Conservation (phyloP, 2,797 vertebrate genomes). For the Paedocypris micromegethes region DNA sequence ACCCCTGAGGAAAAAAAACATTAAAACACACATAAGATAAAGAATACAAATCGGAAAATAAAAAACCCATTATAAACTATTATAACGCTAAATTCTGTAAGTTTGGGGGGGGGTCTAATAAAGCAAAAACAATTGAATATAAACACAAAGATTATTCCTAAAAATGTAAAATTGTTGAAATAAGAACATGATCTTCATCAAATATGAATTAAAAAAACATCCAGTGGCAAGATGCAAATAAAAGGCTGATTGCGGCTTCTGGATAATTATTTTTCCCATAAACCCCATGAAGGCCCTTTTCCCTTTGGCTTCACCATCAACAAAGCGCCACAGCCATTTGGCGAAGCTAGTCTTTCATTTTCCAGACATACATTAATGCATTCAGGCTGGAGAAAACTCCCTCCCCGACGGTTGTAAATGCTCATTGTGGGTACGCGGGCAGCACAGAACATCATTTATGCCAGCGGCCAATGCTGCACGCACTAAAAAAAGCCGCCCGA, state of each 20-base stretch:
- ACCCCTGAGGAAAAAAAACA: slow-evolving; percentile 68
- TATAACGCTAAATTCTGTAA: no score
- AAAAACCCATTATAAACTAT: no score
- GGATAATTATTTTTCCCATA: slow-evolving; percentile 5
- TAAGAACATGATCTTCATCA: slow-evolving; percentile 1
- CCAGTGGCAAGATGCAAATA: no score
- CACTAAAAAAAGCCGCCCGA: slow-evolving; percentile 8
- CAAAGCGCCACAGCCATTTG: slow-evolving; percentile 16
- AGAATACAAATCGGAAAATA: slow-evolving; percentile 12
- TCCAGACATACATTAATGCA: slow-evolving; percentile 1
- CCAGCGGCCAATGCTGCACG: slow-evolving; percentile 21
- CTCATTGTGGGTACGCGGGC: slow-evolving; percentile 10
- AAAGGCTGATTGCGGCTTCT: not conserved
- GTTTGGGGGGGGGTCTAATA: no score
- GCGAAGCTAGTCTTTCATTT: slow-evolving; percentile 2
- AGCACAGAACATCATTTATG: slow-evolving; percentile 22
- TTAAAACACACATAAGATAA: slow-evolving; percentile 50
- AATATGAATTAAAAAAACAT: not conserved
- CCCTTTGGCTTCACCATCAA: not conserved
- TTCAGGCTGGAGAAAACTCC: slow-evolving; percentile 1
- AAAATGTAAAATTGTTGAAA: not conserved
- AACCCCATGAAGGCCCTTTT: not conserved
- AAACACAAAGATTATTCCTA: not conserved
- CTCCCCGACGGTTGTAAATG: not conserved
- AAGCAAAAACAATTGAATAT: no score